These are phyloP conservation scores for Psix sp. DNA, from an alignment of 1,140 invertebrate genomes.

Conservation along the genomic window DNA sequence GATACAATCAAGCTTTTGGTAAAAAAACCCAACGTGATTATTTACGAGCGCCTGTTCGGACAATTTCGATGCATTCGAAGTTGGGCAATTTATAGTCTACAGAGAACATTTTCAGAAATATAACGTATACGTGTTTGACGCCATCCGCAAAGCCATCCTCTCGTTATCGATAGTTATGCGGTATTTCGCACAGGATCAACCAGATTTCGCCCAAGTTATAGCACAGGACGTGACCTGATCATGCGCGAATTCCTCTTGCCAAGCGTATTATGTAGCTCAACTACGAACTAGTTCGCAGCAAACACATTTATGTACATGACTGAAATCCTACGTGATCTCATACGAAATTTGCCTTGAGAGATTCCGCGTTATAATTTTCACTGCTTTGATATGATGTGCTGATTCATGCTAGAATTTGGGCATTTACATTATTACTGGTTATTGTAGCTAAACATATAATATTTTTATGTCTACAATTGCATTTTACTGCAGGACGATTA, in stretches of 20 bases:
- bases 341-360: slow-evolving; percentile 53
- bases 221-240: slow-evolving; percentile 57
- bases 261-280: slow-evolving; percentile 58
- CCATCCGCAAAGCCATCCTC: slow-evolving; percentile 58
- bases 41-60: slow-evolving; percentile 35
- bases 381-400: slow-evolving; percentile 55
- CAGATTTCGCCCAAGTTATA: slow-evolving; percentile 57
- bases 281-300: slow-evolving; percentile 58
- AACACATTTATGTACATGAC: slow-evolving; percentile 58
- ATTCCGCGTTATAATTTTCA: slow-evolving; percentile 56
- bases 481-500: too few species aligned
- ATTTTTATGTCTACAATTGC: slow-evolving; percentile 39
- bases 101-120: slow-evolving; percentile 48
- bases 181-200: slow-evolving; percentile 59
- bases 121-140: slow-evolving; percentile 60
- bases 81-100: slow-evolving; percentile 49
- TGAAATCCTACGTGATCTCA: slow-evolving; percentile 55
- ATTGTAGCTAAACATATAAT: slow-evolving; percentile 45
- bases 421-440: slow-evolving; percentile 54
- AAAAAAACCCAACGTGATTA: slow-evolving; percentile 31
- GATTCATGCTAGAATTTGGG: slow-evolving; percentile 51
- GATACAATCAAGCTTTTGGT: slow-evolving; percentile 28
- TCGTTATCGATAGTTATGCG: slow-evolving; percentile 60
- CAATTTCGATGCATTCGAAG: slow-evolving; percentile 43
- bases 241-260: slow-evolving; percentile 59